These are phyloP conservation scores for Drymodes brunneopygia DNA, from an alignment of 2,113 vertebrate species.

Conservation along the genomic window DNA sequence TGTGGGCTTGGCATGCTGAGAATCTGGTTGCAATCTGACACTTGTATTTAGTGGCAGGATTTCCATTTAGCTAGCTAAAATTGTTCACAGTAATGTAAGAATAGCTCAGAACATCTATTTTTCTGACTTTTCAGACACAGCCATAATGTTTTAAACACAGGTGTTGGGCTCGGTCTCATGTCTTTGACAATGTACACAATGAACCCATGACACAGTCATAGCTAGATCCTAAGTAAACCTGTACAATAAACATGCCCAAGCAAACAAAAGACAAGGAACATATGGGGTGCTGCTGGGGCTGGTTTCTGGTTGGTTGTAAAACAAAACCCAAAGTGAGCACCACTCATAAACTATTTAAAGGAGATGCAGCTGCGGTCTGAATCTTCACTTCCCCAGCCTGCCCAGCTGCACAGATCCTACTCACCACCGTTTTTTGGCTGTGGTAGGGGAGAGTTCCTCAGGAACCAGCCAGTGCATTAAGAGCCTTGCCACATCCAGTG, in stretches of 20 bases:
- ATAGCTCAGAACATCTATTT: background rate
- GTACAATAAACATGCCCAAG: background rate
- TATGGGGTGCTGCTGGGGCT: background rate
- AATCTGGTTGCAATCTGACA: constrained; percentile 27
- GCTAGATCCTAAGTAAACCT: background rate
- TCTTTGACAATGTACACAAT: background rate
- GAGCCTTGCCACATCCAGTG: background rate
- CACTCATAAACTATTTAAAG: constrained; percentile 4
- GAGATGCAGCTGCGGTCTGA: background rate
- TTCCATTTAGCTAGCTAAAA: constrained; percentile 12
- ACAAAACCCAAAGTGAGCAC: background rate
- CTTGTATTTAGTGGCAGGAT: background rate
- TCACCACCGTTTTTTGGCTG: background rate
- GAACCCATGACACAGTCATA: background rate
- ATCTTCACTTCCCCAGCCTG: background rate
- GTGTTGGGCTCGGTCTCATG: background rate
- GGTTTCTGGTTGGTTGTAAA: background rate
- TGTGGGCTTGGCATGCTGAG: background rate
- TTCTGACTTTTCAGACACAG: background rate
- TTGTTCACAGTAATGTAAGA: background rate
- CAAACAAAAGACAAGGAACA: constrained; percentile 1
- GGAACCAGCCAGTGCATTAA: background rate
- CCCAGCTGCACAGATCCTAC: background rate
- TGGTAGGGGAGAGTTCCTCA: background rate
- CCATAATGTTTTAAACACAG: background rate